phyloP scores from a whole-genome alignment of 2,797 vertebrate genomes.

The Pangasius krempfi region DNA sequence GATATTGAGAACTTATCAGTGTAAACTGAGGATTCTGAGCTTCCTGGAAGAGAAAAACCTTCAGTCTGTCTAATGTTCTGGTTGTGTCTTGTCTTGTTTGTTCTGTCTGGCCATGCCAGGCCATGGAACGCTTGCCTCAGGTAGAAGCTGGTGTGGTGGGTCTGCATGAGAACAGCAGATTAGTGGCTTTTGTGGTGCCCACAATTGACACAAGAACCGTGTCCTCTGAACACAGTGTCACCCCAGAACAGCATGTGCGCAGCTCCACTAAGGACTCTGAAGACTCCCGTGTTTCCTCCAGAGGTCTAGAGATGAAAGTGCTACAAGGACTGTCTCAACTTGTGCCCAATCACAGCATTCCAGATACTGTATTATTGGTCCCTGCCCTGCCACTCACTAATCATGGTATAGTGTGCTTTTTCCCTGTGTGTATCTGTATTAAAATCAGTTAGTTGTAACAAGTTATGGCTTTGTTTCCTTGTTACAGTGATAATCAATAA shows the following conservation, averaged over 20 bases:
- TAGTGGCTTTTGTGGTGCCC: slow-evolving; percentile 85
- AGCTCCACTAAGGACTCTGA: slow-evolving; percentile 18
- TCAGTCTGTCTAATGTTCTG: neutral
- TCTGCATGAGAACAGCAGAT: slow-evolving; percentile 75
- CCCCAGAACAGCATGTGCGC: neutral
- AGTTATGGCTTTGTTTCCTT: neutral
- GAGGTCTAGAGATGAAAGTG: slow-evolving; percentile 64
- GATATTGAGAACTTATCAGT: neutral
- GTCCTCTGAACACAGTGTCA: neutral
- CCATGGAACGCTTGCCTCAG: slow-evolving; percentile 74
- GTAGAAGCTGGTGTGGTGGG: slow-evolving; percentile 84
- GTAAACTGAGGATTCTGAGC: neutral
- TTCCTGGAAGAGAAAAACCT: neutral
- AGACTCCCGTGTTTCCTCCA: slow-evolving; percentile 17
- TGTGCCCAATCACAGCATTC: slow-evolving; percentile 81
- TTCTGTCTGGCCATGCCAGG: slow-evolving; percentile 55
- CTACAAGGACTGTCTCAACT: slow-evolving; percentile 67
- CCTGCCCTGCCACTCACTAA: slow-evolving; percentile 81
- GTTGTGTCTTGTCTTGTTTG: neutral
- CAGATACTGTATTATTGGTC: slow-evolving; percentile 83
- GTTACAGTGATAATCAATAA: neutral
- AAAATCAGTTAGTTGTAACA: neutral
- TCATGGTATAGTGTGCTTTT: slow-evolving; percentile 80
- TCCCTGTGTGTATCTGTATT: neutral
- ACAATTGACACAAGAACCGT: slow-evolving; percentile 39